A percentile compares a stretch with the other conserved stretches of the same genome.
Conservation (phyloP, 2,888 invertebrate species). For the Erebia palarica region DNA sequence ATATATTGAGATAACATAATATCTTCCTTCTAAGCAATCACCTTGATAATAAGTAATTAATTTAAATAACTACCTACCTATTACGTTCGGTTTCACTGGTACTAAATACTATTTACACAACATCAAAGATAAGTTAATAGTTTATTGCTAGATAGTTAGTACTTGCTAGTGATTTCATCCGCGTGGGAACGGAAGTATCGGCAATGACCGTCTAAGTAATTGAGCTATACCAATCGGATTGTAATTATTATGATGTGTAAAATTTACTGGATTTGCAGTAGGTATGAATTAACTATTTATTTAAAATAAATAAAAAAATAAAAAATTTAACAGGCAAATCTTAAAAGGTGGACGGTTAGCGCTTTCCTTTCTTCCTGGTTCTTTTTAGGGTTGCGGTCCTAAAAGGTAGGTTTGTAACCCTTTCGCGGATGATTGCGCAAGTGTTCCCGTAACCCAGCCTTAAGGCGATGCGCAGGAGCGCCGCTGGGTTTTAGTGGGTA, state of each 20-base stretch:
- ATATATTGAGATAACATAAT: not conserved
- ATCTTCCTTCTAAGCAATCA: constrained; percentile 1
- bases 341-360: too few species aligned
- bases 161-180: constrained; percentile 6
- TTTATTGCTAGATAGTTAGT: not conserved
- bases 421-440: too few species aligned
- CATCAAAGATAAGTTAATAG: not conserved
- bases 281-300: not conserved
- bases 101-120: not conserved
- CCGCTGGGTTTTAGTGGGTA: too few species aligned
- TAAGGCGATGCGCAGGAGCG: too few species aligned
- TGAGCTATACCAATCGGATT: not conserved
- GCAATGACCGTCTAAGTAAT: constrained; percentile 2
- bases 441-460: too few species aligned
- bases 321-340: too few species aligned
- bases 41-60: constrained; percentile 3
- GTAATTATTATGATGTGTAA: not conserved
- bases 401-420: too few species aligned
- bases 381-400: too few species aligned
- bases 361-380: too few species aligned
- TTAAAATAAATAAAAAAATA: too few species aligned
- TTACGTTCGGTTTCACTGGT: constrained; percentile 5
- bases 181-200: constrained; percentile 18
- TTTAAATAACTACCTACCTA: not conserved
- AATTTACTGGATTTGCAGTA: not conserved